Evolutionary conservation across 1,140 invertebrate genomes (phyloP).

Genomic region (Caenorhabditis tropicalis): DNA sequence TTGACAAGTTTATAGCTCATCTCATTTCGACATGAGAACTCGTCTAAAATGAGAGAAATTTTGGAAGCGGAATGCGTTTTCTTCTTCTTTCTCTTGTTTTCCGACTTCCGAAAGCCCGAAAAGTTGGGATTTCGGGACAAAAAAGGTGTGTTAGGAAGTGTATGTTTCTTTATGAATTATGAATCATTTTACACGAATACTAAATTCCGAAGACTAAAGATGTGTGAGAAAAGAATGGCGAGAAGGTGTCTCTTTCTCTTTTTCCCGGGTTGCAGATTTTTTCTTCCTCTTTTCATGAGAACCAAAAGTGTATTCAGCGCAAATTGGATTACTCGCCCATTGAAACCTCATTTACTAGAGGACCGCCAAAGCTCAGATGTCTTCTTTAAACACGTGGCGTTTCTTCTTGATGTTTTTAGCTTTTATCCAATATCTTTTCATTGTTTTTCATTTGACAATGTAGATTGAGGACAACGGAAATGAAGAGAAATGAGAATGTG

Average conservation of each 20-base stretch:
- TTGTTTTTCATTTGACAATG: not conserved
- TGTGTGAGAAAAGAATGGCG: not conserved
- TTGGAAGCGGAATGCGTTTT: not conserved
- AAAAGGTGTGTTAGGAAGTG: not conserved
- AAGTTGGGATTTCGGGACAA: not conserved
- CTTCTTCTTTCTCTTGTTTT: not conserved
- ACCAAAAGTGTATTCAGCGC: not conserved
- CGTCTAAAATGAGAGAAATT: not conserved
- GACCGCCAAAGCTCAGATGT: not conserved
- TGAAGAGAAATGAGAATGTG: not conserved
- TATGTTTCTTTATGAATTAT: slow-evolving; percentile 28
- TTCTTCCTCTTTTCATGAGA: not conserved
- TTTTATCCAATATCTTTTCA: not conserved
- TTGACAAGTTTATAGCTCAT: not conserved
- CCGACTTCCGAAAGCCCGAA: not conserved
- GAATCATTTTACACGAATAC: not conserved
- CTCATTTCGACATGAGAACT: not conserved
- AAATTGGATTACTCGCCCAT: slow-evolving; percentile 9
- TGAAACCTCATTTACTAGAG: slow-evolving; percentile 11
- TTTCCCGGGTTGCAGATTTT: not conserved
- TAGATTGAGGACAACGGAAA: not conserved
- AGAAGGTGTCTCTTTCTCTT: not conserved
- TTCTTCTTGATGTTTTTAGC: not conserved
- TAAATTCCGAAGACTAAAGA: slow-evolving; percentile 20
- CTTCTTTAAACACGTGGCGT: not conserved